Percentiles rank a stretch among this genome's conserved stretches.
Conservation (phyloP, 2,113 vertebrate species). For the Oriolus oriolus region DNA sequence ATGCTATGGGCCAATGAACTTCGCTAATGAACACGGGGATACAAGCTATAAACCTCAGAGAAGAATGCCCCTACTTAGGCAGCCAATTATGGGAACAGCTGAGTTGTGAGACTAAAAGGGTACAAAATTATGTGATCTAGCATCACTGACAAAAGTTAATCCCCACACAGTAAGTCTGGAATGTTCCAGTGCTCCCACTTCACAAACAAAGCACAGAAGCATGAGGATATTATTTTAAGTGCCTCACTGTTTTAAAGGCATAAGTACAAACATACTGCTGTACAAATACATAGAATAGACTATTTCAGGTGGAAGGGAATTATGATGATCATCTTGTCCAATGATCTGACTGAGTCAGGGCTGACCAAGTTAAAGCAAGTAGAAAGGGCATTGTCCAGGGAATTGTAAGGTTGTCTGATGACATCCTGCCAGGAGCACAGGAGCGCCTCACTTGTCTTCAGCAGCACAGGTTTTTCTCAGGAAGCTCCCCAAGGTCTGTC, state of each 20-base stretch:
- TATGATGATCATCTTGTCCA: neutral
- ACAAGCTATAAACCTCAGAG: neutral
- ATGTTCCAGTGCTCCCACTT: neutral
- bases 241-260: neutral
- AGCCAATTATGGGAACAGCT: neutral
- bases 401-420: neutral
- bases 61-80: neutral
- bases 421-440: no score
- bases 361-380: neutral
- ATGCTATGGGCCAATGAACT: neutral
- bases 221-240: neutral
- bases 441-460: fast-evolving
- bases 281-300: neutral
- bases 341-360: neutral
- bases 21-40: fast-evolving
- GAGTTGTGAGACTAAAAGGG: neutral
- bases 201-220: neutral
- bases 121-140: neutral
- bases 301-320: neutral
- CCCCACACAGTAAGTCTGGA: neutral
- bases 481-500: no score
- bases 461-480: neutral
- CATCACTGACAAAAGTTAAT: neutral
- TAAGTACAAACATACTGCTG: neutral
- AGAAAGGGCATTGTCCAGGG: neutral